Evolutionary conservation across 2,888 invertebrate species (phyloP).

Genomic region (Machimus rusticus): DNA sequence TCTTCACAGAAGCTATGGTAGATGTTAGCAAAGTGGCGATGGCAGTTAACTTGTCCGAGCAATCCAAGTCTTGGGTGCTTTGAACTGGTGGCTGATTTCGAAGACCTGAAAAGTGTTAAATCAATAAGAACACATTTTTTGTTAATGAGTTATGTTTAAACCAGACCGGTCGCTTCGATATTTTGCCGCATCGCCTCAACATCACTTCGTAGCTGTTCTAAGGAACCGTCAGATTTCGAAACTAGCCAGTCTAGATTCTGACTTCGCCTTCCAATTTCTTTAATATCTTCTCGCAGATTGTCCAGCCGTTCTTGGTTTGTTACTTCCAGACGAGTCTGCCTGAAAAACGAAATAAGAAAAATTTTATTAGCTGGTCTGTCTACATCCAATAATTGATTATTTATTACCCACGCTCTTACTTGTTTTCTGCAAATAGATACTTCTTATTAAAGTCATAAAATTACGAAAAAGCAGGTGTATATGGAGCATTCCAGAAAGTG

Average conservation of each 20-base stretch:
- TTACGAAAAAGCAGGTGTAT: neutral
- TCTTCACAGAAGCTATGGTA: conserved; percentile 50
- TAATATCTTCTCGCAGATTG: conserved; percentile 59
- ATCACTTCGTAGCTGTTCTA: conserved; percentile 62
- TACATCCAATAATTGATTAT: neutral
- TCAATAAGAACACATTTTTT: neutral
- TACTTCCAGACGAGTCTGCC: conserved; percentile 61
- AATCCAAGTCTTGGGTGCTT: conserved; percentile 12
- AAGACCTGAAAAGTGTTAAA: neutral
- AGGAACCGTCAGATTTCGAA: conserved; percentile 56
- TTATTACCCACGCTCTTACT: neutral
- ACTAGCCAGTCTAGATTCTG: conserved; percentile 63
- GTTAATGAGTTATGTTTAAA: neutral
- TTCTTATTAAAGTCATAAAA: neutral
- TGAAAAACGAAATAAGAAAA: conserved; percentile 48
- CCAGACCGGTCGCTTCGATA: conserved; percentile 38
- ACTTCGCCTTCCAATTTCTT: conserved; percentile 59
- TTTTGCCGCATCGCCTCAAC: conserved; percentile 51
- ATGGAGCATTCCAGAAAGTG: no score
- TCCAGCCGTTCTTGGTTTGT: conserved; percentile 62
- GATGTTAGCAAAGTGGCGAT: conserved; percentile 56
- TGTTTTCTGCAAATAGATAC: neutral
- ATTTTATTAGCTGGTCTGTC: neutral
- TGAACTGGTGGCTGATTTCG: conserved; percentile 44
- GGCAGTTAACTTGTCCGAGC: conserved; percentile 52